Evolutionary conservation across 2,113 vertebrate genomes (phyloP), one percentile per base, ranked within the genome.

Genomic region (Caranx ignobilis): DNA sequence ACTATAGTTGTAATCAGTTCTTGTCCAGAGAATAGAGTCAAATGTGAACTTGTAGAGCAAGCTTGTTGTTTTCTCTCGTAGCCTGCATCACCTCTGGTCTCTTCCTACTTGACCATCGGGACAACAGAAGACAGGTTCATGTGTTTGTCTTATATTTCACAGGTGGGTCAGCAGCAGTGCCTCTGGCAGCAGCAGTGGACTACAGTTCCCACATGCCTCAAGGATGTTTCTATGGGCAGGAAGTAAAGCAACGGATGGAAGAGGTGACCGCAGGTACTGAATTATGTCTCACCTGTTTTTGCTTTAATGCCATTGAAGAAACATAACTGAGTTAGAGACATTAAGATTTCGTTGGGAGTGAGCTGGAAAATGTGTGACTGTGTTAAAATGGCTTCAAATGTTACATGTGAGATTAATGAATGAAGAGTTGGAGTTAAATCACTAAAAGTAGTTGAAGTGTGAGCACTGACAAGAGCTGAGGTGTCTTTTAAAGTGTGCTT

Each of bases 171-270:
- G 83, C 84, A 76, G 26, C 1, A 26, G 26, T 1, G 26, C 92
- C 73, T 91, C 94, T 71, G 34, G 75, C 37, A 95, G 90, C 77
- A 73, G 10, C 85, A 82, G 92, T 45, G 70, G 69, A 56, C 71
- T 74, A 91, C 88, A 79, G 80, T 87, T 76, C 60, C 74, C 87
- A 88, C 16, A 4, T 34, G 89, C 91, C 86, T 85, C 92, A 77
- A 96, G 94, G 85, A 98, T 97, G 96, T 97, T 97, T 93, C 96
- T 97, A 92, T 97, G 96, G 96, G 95, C 96, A 90, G 97, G 96
- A 91, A 94, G 95, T 82, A 96, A 91, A 93, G 89, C 88, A 91
- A 90, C 88, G 88, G 95, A 88, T 91, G 95, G 86, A 94, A 94
- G 94, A 5, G 91, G 93, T 88, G 96, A 97, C 67, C 95, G 91